These are phyloP conservation scores for Lasius platythorax DNA, from an alignment of 2,888 invertebrate genomes.

Conservation along the genomic window DNA sequence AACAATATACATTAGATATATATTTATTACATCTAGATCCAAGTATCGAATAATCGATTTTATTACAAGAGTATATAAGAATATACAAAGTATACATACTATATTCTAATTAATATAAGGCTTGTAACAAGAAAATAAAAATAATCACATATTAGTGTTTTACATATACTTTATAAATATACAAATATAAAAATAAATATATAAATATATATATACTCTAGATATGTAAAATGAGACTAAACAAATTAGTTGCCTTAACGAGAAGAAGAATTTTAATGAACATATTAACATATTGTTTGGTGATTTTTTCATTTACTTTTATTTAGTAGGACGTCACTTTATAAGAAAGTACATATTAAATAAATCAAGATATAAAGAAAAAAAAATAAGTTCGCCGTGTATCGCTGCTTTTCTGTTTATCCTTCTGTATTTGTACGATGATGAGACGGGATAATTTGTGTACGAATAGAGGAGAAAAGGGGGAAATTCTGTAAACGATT, in stretches of 20 bases:
- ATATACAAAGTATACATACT: slow-evolving; percentile 84
- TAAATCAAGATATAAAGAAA: slow-evolving; percentile 77
- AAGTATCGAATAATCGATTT: slow-evolving; percentile 84
- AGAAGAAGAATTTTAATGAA: slow-evolving; percentile 77
- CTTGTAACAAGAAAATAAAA: slow-evolving; percentile 86
- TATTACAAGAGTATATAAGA: slow-evolving; percentile 85
- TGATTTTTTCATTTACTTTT: slow-evolving; percentile 78
- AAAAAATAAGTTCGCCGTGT: slow-evolving; percentile 67
- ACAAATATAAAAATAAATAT: slow-evolving; percentile 68
- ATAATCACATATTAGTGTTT: slow-evolving; percentile 86
- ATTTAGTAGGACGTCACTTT: slow-evolving; percentile 81
- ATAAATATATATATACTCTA: slow-evolving; percentile 81
- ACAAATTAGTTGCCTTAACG: slow-evolving; percentile 85
- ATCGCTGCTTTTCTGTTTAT: slow-evolving; percentile 73
- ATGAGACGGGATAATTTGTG: slow-evolving; percentile 64
- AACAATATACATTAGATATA: slow-evolving; percentile 85
- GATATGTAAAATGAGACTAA: slow-evolving; percentile 82
- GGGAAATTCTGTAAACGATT: slow-evolving; percentile 60
- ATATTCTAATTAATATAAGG: slow-evolving; percentile 85
- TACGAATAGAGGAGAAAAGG: slow-evolving; percentile 55
- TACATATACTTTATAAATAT: slow-evolving; percentile 85
- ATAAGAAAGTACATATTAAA: slow-evolving; percentile 80
- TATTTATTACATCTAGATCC: slow-evolving; percentile 85
- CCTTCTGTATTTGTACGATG: slow-evolving; percentile 71
- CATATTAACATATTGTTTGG: slow-evolving; percentile 79